Conservation (phyloP, 1,140 invertebrate genomes). For the Drosophila ercepeae region DNA sequence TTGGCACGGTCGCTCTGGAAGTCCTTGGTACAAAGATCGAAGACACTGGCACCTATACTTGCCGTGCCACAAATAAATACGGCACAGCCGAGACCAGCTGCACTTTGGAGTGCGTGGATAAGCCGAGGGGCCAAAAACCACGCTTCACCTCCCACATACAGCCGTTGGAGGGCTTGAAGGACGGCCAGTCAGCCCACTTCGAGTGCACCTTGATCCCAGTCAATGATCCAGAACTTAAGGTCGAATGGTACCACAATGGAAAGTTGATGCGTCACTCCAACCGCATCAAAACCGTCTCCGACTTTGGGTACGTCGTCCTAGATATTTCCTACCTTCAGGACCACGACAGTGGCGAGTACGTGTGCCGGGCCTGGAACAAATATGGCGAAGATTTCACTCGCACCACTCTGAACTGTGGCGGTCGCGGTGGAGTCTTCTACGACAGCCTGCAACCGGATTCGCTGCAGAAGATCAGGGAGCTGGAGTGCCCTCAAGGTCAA, state of each 20-base stretch:
- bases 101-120: constrained; percentile 92
- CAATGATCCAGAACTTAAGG: constrained; percentile 96
- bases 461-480: constrained; percentile 93
- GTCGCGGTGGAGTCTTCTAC: constrained; percentile 94
- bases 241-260: constrained; percentile 98
- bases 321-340: constrained; percentile 97
- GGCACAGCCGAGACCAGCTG: constrained; percentile 94
- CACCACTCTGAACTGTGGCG: constrained; percentile 92
- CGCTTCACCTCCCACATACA: constrained; percentile 95
- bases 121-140: constrained; percentile 92
- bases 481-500: constrained; percentile 88
- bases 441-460: constrained; percentile 98
- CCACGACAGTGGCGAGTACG: constrained; percentile 96
- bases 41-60: constrained; percentile 94
- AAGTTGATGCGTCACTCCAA: constrained; percentile 93
- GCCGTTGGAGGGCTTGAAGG: constrained; percentile 93
- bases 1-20: constrained; percentile 97
- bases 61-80: constrained; percentile 94
- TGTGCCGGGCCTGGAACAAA: constrained; percentile 94
- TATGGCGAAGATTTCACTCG: constrained; percentile 95
- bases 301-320: constrained; percentile 98
- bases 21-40: constrained; percentile 95
- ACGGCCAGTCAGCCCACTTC: constrained; percentile 96
- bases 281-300: constrained; percentile 96
- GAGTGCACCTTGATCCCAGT: constrained; percentile 96